phyloP scores from a whole-genome alignment of 2,888 invertebrate species.

The Catocala nupta region DNA sequence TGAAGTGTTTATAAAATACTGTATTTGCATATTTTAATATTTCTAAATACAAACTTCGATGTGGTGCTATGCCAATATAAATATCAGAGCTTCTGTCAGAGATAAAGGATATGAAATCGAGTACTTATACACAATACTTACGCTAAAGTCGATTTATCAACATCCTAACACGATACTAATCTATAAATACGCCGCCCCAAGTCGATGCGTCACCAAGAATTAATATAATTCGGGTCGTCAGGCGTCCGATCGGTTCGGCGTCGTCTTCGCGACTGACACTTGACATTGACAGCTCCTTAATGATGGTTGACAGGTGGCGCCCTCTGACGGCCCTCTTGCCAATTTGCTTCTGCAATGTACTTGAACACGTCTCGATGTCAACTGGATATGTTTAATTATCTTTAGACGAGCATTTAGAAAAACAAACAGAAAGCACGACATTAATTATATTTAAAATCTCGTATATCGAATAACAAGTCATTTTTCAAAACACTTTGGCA shows the following conservation, averaged over 20 bases:
- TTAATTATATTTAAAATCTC: background rate
- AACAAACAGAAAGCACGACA: constrained; percentile 15
- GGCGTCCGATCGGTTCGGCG: constrained; percentile 51
- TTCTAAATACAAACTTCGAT: no score
- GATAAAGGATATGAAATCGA: no score
- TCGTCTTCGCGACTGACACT: constrained; percentile 52
- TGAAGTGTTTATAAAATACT: no score
- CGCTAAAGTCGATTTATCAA: background rate
- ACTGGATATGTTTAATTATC: constrained; percentile 54
- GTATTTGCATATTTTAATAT: no score
- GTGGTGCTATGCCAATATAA: no score
- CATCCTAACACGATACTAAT: constrained; percentile 12
- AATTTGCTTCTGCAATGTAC: constrained; percentile 49
- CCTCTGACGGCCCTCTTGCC: constrained; percentile 57
- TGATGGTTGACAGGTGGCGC: constrained; percentile 65
- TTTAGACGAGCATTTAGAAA: constrained; percentile 28
- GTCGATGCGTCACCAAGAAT: constrained; percentile 50
- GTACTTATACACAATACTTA: no score
- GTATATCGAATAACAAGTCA: background rate
- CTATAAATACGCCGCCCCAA: constrained; percentile 38
- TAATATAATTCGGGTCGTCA: constrained; percentile 57
- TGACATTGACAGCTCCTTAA: constrained; percentile 70
- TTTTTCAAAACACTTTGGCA: background rate
- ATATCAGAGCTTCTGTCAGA: no score
- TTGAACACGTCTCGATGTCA: constrained; percentile 54